Percentiles rank a stretch among this genome's conserved stretches.
Evolutionary conservation across 2,888 invertebrate genomes (phyloP).

Genomic region (Nasonia oneida): DNA sequence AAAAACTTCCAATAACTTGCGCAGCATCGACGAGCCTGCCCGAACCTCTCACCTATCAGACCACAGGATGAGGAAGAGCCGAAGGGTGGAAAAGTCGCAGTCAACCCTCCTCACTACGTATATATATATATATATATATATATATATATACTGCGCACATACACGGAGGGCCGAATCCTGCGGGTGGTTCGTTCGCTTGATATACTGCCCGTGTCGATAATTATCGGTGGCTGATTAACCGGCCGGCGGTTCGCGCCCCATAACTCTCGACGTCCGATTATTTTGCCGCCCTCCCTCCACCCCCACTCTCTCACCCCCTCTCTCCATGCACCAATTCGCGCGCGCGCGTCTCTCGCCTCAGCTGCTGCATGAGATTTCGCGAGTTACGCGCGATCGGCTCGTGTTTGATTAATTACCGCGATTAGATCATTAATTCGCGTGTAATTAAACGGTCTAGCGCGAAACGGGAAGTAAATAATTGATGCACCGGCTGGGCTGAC

Average conservation of each 20-base stretch:
- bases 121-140: neutral
- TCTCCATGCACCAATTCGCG: constrained; percentile 74
- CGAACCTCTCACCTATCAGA: neutral
- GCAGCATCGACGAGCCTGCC: neutral
- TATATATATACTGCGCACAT: neutral
- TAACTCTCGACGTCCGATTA: constrained; percentile 79
- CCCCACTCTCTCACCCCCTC: constrained; percentile 1
- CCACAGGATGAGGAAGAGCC: constrained; percentile 52
- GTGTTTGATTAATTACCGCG: constrained; percentile 62
- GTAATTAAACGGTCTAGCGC: constrained; percentile 67
- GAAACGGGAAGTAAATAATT: constrained; percentile 52
- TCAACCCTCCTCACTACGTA: neutral
- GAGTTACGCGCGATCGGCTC: constrained; percentile 44
- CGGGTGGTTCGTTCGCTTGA: constrained; percentile 68
- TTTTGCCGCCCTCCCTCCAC: constrained; percentile 72
- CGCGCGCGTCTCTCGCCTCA: constrained; percentile 18
- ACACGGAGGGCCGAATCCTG: neutral
- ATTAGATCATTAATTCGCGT: constrained; percentile 64
- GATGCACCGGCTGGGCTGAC: neutral
- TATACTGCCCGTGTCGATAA: constrained; percentile 79
- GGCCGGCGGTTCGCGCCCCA: constrained; percentile 79
- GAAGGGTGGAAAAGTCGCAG: constrained; percentile 63
- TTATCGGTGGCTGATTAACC: constrained; percentile 74
- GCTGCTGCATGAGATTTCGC: constrained; percentile 42
- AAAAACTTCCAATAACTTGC: neutral